A percentile compares a stretch with the other conserved stretches of the same genome.
These are phyloP conservation scores for Urocyon cinereoargenteus DNA, from an alignment of 2,797 vertebrate species.

Conservation along the genomic window DNA sequence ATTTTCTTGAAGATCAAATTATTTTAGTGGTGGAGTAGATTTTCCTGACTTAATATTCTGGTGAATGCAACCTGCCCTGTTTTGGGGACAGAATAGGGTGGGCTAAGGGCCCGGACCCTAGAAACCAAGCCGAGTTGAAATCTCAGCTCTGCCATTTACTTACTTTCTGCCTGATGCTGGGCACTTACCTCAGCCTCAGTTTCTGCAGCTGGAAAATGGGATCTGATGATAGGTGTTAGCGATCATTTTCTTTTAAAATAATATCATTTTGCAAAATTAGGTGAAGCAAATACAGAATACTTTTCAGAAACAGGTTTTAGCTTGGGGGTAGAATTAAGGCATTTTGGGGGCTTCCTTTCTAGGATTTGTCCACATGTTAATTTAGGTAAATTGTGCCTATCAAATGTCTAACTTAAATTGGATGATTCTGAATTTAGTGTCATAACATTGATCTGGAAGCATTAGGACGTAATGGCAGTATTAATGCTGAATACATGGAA, in stretches of 20 bases:
- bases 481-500: background rate
- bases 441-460: background rate
- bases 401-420: background rate
- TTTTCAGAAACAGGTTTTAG: constrained; percentile 7
- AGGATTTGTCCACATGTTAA: background rate
- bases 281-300: background rate
- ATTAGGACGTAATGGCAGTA: background rate
- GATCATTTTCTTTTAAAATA: constrained; percentile 51
- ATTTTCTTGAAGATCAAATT: constrained; percentile 8
- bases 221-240: background rate
- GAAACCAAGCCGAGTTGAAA: background rate
- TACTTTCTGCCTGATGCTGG: background rate
- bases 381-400: constrained; percentile 18
- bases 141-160: background rate
- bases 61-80: background rate
- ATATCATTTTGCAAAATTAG: constrained; percentile 31
- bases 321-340: background rate
- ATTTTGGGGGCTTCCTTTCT: constrained; percentile 5
- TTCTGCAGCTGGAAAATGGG: background rate
- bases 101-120: background rate
- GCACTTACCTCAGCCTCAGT: background rate
- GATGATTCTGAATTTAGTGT: background rate
- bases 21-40: background rate
- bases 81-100: background rate
- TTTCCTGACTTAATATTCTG: constrained; percentile 29